Base-by-base conservation (phyloP, 1,140 invertebrate genomes). In the Drosophila novamexicana region DNA sequence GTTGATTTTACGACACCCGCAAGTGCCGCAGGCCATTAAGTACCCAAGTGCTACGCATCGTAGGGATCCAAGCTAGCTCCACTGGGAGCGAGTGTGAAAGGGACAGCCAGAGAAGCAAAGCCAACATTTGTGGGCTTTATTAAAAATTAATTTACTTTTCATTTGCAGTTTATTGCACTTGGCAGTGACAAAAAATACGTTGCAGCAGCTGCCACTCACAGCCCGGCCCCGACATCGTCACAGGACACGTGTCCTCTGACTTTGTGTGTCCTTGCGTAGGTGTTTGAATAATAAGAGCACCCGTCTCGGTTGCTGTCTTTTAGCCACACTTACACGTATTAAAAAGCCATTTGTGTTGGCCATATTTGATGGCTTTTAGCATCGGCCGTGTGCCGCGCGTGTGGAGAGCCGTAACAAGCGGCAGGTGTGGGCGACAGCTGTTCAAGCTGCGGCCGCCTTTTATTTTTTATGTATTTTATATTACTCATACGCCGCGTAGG, bases 91-190 rank as follows among this genome's bases (percentile, higher is more conserved):
- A 36, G 10, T 16, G 39, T 42, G 40, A 50, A 42, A 9, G 53
- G 2, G 12, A 32, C 12, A 8, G 37, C 14, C 39, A 34, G 34
- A 29, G 56, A 47, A 47, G 36, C 16, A 16, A 37, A 45, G 44
- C 42, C 40, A 76, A 56, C 79, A 77, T 88, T 77, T 88, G 79
- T 77, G 65, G 37, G 83, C 77, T 88, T 80, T 88, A 88, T 88
- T 88, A 88, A 88, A 88, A 88, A 88, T 88, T 88, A 88, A 88
- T 88, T 83, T 83, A 83, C 84, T 88, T 88, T 88, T 88, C 79
- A 88, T 88, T 88, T 88, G 79, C 83, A 88, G 84, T 88, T 88
- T 88, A 88, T 88, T 89, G 83, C 84, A 85, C 81, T 86, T 85
- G 75, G 78, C 81, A 79, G 66, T 83, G 79, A 71, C 81, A 84